phyloP scores from a whole-genome alignment of 2,797 vertebrate genomes.

The Megalops cyprinoides region DNA sequence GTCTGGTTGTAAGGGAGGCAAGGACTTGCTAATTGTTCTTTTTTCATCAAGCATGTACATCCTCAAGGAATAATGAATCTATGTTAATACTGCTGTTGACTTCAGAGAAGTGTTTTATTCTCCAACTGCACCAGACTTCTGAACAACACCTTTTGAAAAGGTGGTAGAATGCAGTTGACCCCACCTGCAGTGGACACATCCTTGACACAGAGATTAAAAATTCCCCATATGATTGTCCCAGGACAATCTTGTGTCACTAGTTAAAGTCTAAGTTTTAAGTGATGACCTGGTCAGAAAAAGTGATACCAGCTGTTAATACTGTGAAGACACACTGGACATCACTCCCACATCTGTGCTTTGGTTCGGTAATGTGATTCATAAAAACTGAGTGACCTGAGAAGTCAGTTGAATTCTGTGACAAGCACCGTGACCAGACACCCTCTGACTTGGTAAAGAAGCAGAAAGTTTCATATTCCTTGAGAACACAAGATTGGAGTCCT shows the following conservation, averaged over 20 bases:
- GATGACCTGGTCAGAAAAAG: neutral
- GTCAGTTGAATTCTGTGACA: neutral
- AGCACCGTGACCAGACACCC: neutral
- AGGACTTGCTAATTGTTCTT: neutral
- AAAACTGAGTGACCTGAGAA: neutral
- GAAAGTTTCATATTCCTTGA: neutral
- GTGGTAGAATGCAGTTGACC: neutral
- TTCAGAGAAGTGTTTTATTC: neutral
- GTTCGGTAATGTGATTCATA: too few relatives aligned
- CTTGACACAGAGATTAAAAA: neutral
- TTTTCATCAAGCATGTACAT: neutral
- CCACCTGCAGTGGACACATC: neutral
- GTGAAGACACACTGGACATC: neutral
- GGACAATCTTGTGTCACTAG: neutral
- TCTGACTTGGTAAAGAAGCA: neutral
- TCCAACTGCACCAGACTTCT: neutral
- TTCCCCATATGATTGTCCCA: neutral
- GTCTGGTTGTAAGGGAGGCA: neutral
- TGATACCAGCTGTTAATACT: neutral
- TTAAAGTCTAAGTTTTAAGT: neutral
- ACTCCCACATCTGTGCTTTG: neutral
- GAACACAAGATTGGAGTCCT: neutral
- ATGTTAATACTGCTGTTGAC: neutral
- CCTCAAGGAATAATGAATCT: neutral
- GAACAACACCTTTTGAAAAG: too few relatives aligned